A percentile compares a stretch with the other conserved stretches of the same genome.
Evolutionary conservation across 2,888 invertebrate species (phyloP).

Genomic region (Ormia ochracea): DNA sequence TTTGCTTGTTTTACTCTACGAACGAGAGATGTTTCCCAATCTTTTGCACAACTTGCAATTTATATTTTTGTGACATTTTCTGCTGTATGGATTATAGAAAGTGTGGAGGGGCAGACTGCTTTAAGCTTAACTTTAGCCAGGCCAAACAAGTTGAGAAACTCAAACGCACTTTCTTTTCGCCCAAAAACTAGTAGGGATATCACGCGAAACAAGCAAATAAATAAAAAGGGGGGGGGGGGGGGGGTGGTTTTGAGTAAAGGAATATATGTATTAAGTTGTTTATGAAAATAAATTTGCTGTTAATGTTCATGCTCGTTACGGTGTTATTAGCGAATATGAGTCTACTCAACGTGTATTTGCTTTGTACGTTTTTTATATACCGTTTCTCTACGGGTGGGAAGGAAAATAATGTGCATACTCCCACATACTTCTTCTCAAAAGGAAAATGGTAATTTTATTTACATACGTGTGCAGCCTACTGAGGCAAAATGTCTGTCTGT

Average conservation of each 20-base stretch:
- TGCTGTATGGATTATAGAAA: no score
- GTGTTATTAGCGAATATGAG: conserved; percentile 33
- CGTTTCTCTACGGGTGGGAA: not conserved
- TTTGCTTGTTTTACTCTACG: no score
- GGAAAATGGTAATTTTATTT: not conserved
- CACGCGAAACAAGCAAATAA: not conserved
- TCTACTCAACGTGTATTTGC: not conserved
- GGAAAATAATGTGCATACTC: not conserved
- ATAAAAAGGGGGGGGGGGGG: not conserved
- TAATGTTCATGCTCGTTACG: conserved; percentile 29
- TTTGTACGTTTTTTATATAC: not conserved
- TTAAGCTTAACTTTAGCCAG: no score
- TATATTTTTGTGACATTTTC: no score
- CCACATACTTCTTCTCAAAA: no score
- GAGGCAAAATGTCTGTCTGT: not conserved
- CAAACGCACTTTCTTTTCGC: no score
- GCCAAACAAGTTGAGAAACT: no score
- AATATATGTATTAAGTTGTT: conserved; percentile 9
- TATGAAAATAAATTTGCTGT: conserved; percentile 14
- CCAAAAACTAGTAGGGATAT: no score
- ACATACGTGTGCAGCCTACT: not conserved
- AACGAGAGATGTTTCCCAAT: no score
- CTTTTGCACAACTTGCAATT: no score
- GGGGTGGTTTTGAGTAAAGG: not conserved
- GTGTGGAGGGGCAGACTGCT: no score